Percentiles rank a stretch among this genome's conserved stretches.
Evolutionary conservation across 1,140 invertebrate species (phyloP).

Genomic region (Pseudachorutes palmiensis): DNA sequence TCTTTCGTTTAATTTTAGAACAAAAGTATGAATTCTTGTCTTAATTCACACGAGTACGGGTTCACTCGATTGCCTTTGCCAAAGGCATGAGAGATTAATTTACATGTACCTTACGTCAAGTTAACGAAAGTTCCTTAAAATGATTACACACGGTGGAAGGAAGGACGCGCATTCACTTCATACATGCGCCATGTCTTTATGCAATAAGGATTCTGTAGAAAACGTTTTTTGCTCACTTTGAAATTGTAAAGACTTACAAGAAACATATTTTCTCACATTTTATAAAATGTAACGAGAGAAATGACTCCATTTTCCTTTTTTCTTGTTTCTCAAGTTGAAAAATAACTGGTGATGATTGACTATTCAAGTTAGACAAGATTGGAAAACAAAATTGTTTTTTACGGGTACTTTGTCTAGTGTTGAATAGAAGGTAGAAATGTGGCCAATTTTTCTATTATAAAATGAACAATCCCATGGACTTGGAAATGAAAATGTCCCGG

Average conservation of each 20-base stretch:
- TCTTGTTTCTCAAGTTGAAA: background rate
- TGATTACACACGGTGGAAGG: no score
- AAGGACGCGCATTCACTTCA: no score
- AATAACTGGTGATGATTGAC: background rate
- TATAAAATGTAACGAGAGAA: background rate
- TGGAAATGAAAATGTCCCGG: constrained; percentile 3
- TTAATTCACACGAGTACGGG: constrained; percentile 3
- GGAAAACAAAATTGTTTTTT: background rate
- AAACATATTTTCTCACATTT: background rate
- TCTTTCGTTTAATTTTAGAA: background rate
- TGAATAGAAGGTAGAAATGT: constrained; percentile 5
- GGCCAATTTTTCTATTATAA: background rate
- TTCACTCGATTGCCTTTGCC: background rate
- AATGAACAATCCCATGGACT: background rate
- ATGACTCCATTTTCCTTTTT: background rate
- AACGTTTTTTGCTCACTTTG: constrained; percentile 12
- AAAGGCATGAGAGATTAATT: background rate
- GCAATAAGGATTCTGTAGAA: no score
- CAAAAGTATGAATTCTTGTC: background rate
- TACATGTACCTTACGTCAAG: constrained; percentile 7
- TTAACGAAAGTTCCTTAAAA: constrained; percentile 8
- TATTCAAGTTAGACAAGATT: constrained; percentile 1
- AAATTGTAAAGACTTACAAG: constrained; percentile 9
- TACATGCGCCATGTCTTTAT: no score
- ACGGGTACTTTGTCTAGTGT: background rate